Base-by-base conservation (phyloP, 2,888 invertebrate species). In the Microplitis manilae region DNA sequence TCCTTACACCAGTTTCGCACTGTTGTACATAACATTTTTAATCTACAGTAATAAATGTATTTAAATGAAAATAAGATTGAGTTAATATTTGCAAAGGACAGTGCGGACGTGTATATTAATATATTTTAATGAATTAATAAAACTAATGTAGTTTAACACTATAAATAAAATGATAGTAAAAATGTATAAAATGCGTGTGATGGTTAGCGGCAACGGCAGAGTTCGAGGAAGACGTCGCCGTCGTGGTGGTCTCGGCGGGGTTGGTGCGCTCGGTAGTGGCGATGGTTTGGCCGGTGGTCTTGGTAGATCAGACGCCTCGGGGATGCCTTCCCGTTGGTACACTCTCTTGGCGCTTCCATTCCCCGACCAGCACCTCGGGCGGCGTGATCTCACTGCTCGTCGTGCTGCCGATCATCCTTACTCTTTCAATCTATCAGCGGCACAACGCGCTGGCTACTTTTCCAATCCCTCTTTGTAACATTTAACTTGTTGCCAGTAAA, bases 351-450 rank as follows among this genome's bases (percentile, higher is more conserved):
- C 97, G 84, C 93, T 97, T 88, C 97, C 97, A 84, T 97, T 97
- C 92, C 96, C 96, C 87, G 97, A 97, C 92, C 96, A 97, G 92
- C 96, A 96, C 90, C 94, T 97, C 87, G 97, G 96, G 85, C 92
- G 96, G 87, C 93, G 97, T 81, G 96, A 97, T 91, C 91, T 93
- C 84, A 91, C 90, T 85, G 92, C 91, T 79, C 92, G 91, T 83
- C 92, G 92, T 83, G 90, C 90, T 78, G 90, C 90, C 83, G 90
- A 90, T 82, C 91, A 91, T 87, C 94, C 95, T 87, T 94, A 94
- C 83, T 93, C 96, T 86, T 93, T 93, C 87, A 94, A 94, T 90
- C 93, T 94, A 80, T 93, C 93, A 87, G 91, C 92, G 81, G 93
- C 93, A 83, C 94, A 94, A 87, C 92, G 93, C 84, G 96, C 96